Percentiles rank a stretch among this genome's conserved stretches.
Conservation (phyloP, 2,113 vertebrate species). For the Vombatus ursinus region DNA sequence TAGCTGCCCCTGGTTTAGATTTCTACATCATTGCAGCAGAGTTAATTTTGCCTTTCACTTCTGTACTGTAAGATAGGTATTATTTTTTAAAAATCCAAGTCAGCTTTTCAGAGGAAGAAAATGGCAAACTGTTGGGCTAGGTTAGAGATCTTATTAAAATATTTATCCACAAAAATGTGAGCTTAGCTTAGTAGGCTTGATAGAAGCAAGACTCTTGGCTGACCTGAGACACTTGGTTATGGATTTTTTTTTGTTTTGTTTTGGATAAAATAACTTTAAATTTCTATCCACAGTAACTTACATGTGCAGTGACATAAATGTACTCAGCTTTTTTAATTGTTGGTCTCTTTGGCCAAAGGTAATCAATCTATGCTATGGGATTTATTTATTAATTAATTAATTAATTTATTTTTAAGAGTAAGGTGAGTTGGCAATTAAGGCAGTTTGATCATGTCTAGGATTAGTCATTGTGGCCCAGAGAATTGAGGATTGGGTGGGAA, state of each 20-base stretch:
- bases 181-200: neutral
- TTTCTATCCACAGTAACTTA: constrained; percentile 52
- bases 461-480: neutral
- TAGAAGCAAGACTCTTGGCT: constrained; percentile 34
- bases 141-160: neutral
- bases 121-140: constrained; percentile 12
- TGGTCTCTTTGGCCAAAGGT: neutral
- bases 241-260: constrained; percentile 12
- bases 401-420: neutral
- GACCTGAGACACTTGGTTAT: constrained; percentile 6
- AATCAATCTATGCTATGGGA: neutral
- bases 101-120: constrained; percentile 24
- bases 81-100: constrained; percentile 2
- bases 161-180: constrained; percentile 34
- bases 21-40: constrained; percentile 25
- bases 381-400: no score
- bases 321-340: constrained; percentile 14
- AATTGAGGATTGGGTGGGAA: neutral
- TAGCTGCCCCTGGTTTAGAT: constrained; percentile 48
- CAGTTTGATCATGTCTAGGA: neutral
- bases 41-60: constrained; percentile 10
- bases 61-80: constrained; percentile 35
- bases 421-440: neutral
- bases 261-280: constrained; percentile 38
- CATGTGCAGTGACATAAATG: constrained; percentile 42